phyloP scores from a whole-genome alignment of 2,888 invertebrate genomes.

The Petrophora chlorosata region DNA sequence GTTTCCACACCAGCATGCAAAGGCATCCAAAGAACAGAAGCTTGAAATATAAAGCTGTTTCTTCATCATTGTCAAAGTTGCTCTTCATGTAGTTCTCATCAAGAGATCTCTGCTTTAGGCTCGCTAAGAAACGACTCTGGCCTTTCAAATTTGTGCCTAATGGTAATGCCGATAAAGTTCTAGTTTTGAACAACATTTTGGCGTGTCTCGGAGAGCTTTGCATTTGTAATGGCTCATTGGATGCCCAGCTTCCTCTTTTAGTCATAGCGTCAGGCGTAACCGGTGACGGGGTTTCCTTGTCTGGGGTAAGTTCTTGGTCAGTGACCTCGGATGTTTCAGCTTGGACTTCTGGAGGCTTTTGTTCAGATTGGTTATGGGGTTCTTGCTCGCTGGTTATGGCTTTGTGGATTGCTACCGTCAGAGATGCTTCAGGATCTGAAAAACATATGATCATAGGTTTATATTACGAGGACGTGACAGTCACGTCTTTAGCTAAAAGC shows the following conservation, averaged over 20 bases:
- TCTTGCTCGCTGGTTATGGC: conserved; percentile 46
- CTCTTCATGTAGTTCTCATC: conserved; percentile 75
- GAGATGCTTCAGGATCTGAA: conserved; percentile 72
- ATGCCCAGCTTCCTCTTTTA: conserved; percentile 65
- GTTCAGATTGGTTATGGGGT: conserved; percentile 36
- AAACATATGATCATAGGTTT: not conserved
- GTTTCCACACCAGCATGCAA: conserved; percentile 93
- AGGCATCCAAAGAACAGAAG: conserved; percentile 91
- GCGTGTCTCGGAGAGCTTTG: conserved; percentile 65
- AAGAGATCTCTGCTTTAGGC: conserved; percentile 69
- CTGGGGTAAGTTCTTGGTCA: conserved; percentile 67
- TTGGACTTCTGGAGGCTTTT: conserved; percentile 54
- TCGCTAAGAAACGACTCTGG: conserved; percentile 67
- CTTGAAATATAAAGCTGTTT: conserved; percentile 89
- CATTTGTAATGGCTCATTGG: conserved; percentile 53
- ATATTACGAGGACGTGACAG: not conserved
- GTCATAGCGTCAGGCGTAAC: conserved; percentile 56
- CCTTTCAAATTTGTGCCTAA: conserved; percentile 62
- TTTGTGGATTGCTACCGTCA: conserved; percentile 59
- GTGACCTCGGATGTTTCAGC: conserved; percentile 48
- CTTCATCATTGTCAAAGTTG: conserved; percentile 77
- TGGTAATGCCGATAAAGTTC: conserved; percentile 75
- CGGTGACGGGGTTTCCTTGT: conserved; percentile 62
- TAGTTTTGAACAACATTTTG: conserved; percentile 71
- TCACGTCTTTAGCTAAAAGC: too few species aligned